phyloP scores from a whole-genome alignment of 2,797 vertebrate species.

The Euthynnus affinis region DNA sequence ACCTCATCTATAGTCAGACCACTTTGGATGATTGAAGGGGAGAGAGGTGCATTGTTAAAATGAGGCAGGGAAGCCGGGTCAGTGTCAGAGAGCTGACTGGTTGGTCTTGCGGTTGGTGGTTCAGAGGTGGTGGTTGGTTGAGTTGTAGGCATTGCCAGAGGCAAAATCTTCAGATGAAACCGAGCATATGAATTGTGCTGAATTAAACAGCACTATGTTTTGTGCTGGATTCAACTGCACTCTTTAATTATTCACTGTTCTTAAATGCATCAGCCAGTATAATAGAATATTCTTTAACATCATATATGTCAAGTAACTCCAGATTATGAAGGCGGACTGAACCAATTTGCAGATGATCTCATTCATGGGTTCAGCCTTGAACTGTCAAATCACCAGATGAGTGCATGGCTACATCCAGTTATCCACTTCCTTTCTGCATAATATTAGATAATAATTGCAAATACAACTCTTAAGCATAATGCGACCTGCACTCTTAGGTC shows the following conservation, averaged over 20 bases:
- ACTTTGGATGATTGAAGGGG: slow-evolving; percentile 81
- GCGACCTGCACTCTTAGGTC: slow-evolving; percentile 40
- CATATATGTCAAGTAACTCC: slow-evolving; percentile 38
- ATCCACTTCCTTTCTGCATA: slow-evolving; percentile 34
- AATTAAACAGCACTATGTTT: slow-evolving; percentile 77
- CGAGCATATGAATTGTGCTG: slow-evolving; percentile 84
- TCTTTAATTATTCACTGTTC: slow-evolving; percentile 82
- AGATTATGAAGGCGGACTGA: slow-evolving; percentile 30
- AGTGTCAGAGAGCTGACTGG: slow-evolving; percentile 73
- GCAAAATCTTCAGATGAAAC: slow-evolving; percentile 83
- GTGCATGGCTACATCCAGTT: slow-evolving; percentile 37
- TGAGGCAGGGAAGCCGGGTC: slow-evolving; percentile 62
- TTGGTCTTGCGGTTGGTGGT: slow-evolving; percentile 67
- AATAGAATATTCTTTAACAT: slow-evolving; percentile 41
- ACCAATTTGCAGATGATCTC: slow-evolving; percentile 35
- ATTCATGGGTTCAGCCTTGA: slow-evolving; percentile 26
- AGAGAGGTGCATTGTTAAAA: slow-evolving; percentile 80
- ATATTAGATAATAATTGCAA: slow-evolving; percentile 53
- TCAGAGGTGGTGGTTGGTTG: slow-evolving; percentile 75
- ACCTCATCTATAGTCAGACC: slow-evolving; percentile 85
- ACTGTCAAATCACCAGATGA: slow-evolving; percentile 41
- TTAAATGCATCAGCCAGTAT: slow-evolving; percentile 67
- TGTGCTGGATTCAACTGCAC: slow-evolving; percentile 71
- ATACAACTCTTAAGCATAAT: slow-evolving; percentile 50
- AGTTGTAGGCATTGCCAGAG: slow-evolving; percentile 78